Evolutionary conservation across 2,888 invertebrate species (phyloP).

Genomic region (Agriotes lineatus): DNA sequence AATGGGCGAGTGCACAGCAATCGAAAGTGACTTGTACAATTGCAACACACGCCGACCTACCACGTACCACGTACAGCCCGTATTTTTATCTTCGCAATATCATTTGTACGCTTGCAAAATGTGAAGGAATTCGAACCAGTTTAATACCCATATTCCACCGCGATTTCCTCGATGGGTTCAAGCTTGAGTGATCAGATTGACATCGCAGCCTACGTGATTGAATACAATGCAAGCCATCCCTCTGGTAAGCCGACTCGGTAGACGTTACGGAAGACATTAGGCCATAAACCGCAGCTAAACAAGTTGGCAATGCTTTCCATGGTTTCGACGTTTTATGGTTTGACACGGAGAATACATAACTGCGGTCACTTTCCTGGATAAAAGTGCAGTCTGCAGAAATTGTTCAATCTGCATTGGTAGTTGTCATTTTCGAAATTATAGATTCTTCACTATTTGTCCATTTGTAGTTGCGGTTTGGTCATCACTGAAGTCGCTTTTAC

Average conservation of each 20-base stretch:
- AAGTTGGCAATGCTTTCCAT: background rate
- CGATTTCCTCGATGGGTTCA: conserved; percentile 39
- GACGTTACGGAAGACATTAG: background rate
- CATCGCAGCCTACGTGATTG: conserved; percentile 52
- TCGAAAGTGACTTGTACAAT: background rate
- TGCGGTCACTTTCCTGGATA: no score
- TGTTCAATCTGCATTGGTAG: no score
- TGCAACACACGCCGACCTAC: background rate
- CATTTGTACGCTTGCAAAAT: conserved; percentile 14
- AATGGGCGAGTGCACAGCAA: no score
- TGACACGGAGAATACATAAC: background rate
- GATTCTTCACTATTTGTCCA: no score
- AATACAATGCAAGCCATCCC: conserved; percentile 41
- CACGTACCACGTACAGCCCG: conserved; percentile 4
- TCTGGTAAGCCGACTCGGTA: background rate
- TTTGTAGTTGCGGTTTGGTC: no score
- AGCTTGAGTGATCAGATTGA: conserved; percentile 50
- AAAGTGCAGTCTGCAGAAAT: no score
- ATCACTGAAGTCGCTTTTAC: no score
- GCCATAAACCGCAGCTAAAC: background rate
- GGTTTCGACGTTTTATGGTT: background rate
- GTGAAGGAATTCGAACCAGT: conserved; percentile 30
- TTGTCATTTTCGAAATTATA: no score
- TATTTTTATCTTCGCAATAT: background rate
- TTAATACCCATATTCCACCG: conserved; percentile 19